Base-by-base conservation (phyloP, 2,888 invertebrate species). In the Labia minor region DNA sequence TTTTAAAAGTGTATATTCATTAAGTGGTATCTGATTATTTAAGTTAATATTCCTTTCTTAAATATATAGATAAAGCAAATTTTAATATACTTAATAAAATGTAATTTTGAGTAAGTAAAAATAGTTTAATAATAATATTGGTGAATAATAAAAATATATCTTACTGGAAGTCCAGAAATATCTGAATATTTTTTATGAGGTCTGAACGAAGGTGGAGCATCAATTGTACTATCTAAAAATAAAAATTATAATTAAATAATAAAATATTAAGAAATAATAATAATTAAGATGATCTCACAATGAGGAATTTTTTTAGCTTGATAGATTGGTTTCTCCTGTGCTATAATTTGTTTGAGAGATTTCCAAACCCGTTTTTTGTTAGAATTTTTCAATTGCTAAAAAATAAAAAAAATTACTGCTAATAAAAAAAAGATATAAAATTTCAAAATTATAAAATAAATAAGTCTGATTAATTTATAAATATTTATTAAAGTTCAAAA, bases 101-200 rank as follows among this genome's bases (percentile, higher is more conserved):
- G n/a, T n/a, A n/a, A n/a, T n/a, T n/a, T n/a, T n/a, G n/a, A n/a
- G n/a, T n/a, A n/a, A n/a, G n/a, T n/a, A n/a, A n/a, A n/a, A n/a
- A n/a, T n/a, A n/a, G n/a, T n/a, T n/a, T n/a, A n/a, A n/a, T n/a
- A n/a, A n/a, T n/a, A n/a, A n/a, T n/a, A n/a, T n/a, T n/a, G n/a
- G n/a, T n/a, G n/a, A n/a, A n/a, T n/a, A n/a, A n/a, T n/a, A n/a
- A n/a, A n/a, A n/a, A n/a, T n/a, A n/a, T n/a, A n/a, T 77, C 79
- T 76, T 76, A 83, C 90, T 62, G 88, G 86, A 33, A 95, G 78
- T 0, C 95, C 95, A 66, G 93, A 93, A 70, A 95, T 87, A 75
- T 95, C 95, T 0, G 95, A 95, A 77, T 95, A 95, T 74, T 95
- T 95, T 75, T 94, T 94, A 0, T 91, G 86, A 2, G 95, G 95